Evolutionary conservation across 2,113 vertebrate species (phyloP), one percentile per base, ranked within the genome.

Genomic region (Rhinoderma darwinii): DNA sequence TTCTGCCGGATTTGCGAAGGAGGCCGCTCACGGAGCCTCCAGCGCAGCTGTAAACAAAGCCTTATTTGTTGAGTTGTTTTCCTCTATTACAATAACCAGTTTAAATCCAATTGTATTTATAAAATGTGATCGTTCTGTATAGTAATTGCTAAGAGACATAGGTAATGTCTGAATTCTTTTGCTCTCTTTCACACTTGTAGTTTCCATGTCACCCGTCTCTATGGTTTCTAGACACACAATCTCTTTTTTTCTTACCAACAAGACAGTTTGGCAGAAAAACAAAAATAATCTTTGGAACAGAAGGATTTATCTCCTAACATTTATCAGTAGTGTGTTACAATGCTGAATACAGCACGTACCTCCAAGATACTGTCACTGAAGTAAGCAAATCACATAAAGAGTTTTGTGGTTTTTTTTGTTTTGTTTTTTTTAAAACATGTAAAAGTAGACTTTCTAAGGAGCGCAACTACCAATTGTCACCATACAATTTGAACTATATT

Each of bases 211-310:
- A 91, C 87, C 89, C 85, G 83, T 83, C 84, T 83, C 54, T 18
- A 78, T 88, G 50, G 86, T 89, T 83, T 70, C 89, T 0, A 47
- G 84, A 89, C 89, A 59, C 79, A 89, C 73, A 66, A 0, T 85
- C 86, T 89, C 79, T 75, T 86, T 86, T 70, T 73, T 78, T 12
- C 37, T 54, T n/a, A 30, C 82, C 63, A 87, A 82, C 90, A 89
- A 90, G 89, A 90, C 84, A 89, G 84, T 90, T 89, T 88, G 90
- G 76, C 88, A 90, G 86, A 59, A 37, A 89, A 90, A 84, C 88
- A 90, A 84, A 75, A 79, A 86, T 86, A 88, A 83, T 80, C 89
- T 88, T 74, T 79, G 63, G 81, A 89, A 79, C 11, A 88, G 86
- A 81, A 89, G 88, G 43, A 88, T 88, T 88, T 86, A 89, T 90